These are phyloP conservation scores for Xyliphius kryptos DNA, from an alignment of 2,113 vertebrate genomes.

Conservation along the genomic window DNA sequence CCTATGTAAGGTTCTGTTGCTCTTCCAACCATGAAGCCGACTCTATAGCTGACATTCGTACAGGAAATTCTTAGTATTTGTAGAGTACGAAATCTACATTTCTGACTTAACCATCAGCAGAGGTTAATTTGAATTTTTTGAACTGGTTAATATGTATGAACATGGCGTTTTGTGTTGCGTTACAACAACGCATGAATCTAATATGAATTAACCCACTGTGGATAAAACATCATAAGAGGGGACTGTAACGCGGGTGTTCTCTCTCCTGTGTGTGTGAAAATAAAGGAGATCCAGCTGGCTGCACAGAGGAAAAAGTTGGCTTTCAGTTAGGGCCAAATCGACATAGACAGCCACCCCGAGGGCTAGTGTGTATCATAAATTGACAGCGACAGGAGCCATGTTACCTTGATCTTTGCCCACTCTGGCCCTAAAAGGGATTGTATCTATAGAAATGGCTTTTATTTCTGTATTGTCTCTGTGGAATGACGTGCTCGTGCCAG, in stretches of 20 bases:
- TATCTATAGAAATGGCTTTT: slow-evolving; percentile 21
- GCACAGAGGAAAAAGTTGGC: slow-evolving; percentile 19
- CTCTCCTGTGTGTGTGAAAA: background rate
- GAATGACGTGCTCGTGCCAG: slow-evolving; percentile 8
- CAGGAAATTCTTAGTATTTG: too few relatives aligned
- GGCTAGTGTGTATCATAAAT: slow-evolving; percentile 30
- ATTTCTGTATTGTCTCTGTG: slow-evolving; percentile 9
- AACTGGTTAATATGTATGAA: too few relatives aligned
- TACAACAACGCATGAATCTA: too few relatives aligned
- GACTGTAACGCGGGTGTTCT: background rate
- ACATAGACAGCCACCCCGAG: slow-evolving; percentile 18
- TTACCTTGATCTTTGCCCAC: slow-evolving; percentile 27
- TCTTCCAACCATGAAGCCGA: background rate
- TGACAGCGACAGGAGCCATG: slow-evolving; percentile 28
- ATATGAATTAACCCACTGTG: background rate
- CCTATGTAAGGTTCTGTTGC: slow-evolving; percentile 1
- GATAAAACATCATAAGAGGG: background rate
- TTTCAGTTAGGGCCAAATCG: slow-evolving; percentile 28
- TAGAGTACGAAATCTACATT: too few relatives aligned
- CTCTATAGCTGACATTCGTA: background rate
- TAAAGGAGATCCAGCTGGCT: slow-evolving; percentile 18
- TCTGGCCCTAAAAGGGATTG: slow-evolving; percentile 18
- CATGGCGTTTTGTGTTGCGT: too few relatives aligned
- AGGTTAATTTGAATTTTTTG: too few relatives aligned
- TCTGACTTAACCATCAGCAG: too few relatives aligned